Conservation (phyloP, 2,797 vertebrate species). For the Loris lydekkerianus region DNA sequence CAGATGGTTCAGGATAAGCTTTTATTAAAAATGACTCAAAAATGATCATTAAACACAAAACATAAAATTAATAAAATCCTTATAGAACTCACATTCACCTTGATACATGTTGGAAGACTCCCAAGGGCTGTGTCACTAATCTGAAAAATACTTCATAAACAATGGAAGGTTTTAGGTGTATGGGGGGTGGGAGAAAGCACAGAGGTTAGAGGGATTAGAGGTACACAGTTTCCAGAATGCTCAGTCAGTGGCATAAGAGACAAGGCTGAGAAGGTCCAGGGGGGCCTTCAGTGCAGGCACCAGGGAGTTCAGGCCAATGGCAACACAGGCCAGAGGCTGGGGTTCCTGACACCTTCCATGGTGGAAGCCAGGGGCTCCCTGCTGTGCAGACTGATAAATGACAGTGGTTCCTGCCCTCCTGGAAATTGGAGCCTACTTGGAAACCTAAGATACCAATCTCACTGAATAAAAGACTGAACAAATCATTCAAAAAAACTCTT, state of each 20-base stretch:
- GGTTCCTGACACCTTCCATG: fast-evolving
- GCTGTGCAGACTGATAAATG: background rate
- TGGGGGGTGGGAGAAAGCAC: fast-evolving
- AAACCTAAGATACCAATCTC: background rate
- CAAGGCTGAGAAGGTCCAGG: fast-evolving
- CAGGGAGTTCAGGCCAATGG: background rate
- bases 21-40: background rate
- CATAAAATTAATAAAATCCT: background rate
- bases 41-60: background rate
- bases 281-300: background rate
- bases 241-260: background rate
- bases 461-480: background rate
- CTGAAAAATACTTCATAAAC: background rate
- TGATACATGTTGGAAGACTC: background rate
- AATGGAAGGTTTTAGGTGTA: background rate
- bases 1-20: background rate
- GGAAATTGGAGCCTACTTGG: background rate
- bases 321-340: background rate
- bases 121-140: background rate
- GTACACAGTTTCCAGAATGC: background rate
- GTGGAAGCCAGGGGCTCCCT: background rate
- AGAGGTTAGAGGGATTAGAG: too few species aligned
- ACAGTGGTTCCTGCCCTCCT: background rate
- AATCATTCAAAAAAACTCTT: background rate
- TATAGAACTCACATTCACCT: background rate